These are phyloP conservation scores for Onychomys leucogaster DNA, from an alignment of 2,797 vertebrate genomes.

Conservation along the genomic window DNA sequence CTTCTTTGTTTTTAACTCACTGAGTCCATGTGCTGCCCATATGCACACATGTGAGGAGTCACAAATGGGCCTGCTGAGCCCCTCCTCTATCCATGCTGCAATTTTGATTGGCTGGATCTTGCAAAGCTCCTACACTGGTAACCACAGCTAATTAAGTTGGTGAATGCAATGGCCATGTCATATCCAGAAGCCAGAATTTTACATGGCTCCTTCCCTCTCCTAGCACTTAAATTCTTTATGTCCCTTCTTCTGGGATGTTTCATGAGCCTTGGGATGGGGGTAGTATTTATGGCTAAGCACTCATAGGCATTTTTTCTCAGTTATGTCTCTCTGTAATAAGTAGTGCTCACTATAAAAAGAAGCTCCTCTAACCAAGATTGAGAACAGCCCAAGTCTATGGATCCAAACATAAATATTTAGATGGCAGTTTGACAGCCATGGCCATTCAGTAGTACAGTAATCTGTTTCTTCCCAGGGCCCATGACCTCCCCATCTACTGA, in stretches of 20 bases:
- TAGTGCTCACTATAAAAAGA: background rate
- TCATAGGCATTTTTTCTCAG: background rate
- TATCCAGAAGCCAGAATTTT: background rate
- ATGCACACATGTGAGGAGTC: no score
- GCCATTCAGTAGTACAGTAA: background rate
- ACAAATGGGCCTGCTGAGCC: no score
- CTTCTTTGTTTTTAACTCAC: background rate
- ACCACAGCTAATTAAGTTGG: background rate
- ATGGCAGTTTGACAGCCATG: background rate
- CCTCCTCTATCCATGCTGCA: background rate
- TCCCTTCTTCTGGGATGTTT: background rate
- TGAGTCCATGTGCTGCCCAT: background rate
- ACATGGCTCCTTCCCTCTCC: background rate
- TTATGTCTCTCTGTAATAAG: background rate
- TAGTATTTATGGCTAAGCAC: background rate
- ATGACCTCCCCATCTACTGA: background rate
- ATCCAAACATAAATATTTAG: background rate
- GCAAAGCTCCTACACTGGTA: no score
- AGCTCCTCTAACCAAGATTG: background rate
- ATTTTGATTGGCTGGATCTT: background rate
- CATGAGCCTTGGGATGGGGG: background rate
- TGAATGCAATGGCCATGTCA: background rate
- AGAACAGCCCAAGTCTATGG: background rate
- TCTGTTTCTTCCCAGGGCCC: background rate
- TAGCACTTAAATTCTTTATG: background rate